Evolutionary conservation across 2,113 vertebrate species (phyloP), one percentile per base, ranked within the genome.

Genomic region (Oreocharis arfaki): DNA sequence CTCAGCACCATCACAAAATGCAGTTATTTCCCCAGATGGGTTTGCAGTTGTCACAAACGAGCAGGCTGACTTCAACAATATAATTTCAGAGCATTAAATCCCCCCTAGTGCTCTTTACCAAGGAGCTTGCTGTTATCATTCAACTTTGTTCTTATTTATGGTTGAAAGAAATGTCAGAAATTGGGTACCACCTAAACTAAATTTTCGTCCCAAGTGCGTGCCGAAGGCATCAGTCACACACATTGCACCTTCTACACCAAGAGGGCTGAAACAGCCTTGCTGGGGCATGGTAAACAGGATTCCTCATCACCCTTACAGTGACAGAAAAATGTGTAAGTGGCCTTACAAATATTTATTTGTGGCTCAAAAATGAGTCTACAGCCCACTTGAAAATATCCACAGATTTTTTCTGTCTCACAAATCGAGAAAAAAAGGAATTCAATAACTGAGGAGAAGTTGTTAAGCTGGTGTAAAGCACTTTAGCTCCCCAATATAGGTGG

Each of bases 301-400:
- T 67, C 23, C 52, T 16, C 18, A 9, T 9, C 8, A 7, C 24
- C 4, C 16, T 19, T 16, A 28, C 9, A 33, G 27, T 0, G 5
- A 47, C 35, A 52, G 44, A 37, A 21, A 42, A 63, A 56, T 0
- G 0, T 3, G 5, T 9, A 27, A 8, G 10, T 23, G 21, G 33
- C 42, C 44, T 63, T 30, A 49, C 7, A 52, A 68, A 12, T 23
- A 23, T 5, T 10, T 37, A 52, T 46, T 33, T 30, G 33, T 11
- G 27, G 19, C 7, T 67, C 60, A 50, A 42, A 84, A 55, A 26
- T 32, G 13, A 76, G 14, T 7, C 3, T 2, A 28, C 18, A 69
- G 18, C 16, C 11, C 7, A 2, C 12, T 61, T 26, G 9, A 44
- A 83, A 33, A 35, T 16, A 74, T 18, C 27, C 11, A 23, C 2